Percentiles rank a stretch among this genome's conserved stretches.
phyloP scores from a whole-genome alignment of 2,113 vertebrate genomes.

The Takifugu bimaculatus region DNA sequence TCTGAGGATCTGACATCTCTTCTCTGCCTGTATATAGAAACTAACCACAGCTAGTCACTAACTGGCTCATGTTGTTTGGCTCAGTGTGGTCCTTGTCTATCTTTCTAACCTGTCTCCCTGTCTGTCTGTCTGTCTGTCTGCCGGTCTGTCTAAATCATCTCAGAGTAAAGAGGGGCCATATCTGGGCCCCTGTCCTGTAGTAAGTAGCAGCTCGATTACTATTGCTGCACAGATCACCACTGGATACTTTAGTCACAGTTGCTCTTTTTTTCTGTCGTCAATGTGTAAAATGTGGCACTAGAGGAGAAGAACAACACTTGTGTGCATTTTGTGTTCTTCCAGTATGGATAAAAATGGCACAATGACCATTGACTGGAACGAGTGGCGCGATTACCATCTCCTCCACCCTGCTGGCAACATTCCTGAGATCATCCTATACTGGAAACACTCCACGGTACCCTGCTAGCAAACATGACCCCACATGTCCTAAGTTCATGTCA shows the following conservation, averaged over 20 bases:
- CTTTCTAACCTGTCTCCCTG: conserved; percentile 63
- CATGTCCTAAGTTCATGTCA: too few species aligned
- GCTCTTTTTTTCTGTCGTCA: background rate
- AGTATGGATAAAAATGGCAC: conserved; percentile 98
- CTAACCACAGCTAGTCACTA: too few species aligned
- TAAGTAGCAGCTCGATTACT: conserved; percentile 81
- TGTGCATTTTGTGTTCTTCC: too few species aligned
- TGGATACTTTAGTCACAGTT: background rate
- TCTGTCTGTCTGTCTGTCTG: conserved; percentile 64
- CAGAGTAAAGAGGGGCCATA: conserved; percentile 93
- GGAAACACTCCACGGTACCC: conserved; percentile 95
- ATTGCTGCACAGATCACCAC: conserved; percentile 2
- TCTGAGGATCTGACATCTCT: too few species aligned
- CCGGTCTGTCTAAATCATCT: conserved; percentile 63
- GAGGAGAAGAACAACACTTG: too few species aligned
- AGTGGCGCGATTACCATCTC: conserved; percentile 94
- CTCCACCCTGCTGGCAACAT: conserved; percentile 91
- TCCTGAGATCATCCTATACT: conserved; percentile 95
- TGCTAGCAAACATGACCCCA: background rate
- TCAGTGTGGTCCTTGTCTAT: background rate
- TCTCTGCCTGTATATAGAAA: too few species aligned
- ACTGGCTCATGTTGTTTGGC: too few species aligned
- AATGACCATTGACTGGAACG: conserved; percentile 96
- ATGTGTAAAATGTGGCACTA: too few species aligned
- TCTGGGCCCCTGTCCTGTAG: conserved; percentile 95